Percentiles rank a stretch among this genome's conserved stretches.
These are phyloP conservation scores for Latrodectus elegans DNA, from an alignment of 2,888 invertebrate genomes.

Conservation along the genomic window DNA sequence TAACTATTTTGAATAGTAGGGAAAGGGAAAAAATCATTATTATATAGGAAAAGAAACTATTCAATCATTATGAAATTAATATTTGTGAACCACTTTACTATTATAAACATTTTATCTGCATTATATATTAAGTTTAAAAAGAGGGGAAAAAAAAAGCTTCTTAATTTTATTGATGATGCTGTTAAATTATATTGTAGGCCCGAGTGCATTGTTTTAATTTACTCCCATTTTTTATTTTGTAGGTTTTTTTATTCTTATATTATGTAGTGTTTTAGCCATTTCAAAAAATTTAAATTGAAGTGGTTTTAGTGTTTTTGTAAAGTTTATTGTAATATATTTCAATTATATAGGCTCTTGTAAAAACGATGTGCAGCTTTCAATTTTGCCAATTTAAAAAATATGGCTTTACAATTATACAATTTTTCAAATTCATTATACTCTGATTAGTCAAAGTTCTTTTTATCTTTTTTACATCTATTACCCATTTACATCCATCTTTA, in stretches of 20 bases:
- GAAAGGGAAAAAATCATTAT: constrained; percentile 22
- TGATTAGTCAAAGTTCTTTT: constrained; percentile 55
- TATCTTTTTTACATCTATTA: constrained; percentile 62
- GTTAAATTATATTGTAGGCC: constrained; percentile 65
- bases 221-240: constrained; percentile 49
- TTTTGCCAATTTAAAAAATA: constrained; percentile 54
- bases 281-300: constrained; percentile 52
- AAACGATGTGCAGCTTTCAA: constrained; percentile 60
- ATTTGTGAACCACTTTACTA: constrained; percentile 67
- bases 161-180: constrained; percentile 51
- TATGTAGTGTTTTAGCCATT: constrained; percentile 52
- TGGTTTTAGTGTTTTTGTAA: constrained; percentile 60
- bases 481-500: constrained; percentile 47
- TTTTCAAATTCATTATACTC: constrained; percentile 65
- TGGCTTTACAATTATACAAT: constrained; percentile 64
- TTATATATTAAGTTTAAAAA: constrained; percentile 50
- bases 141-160: constrained; percentile 42
- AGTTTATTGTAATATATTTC: constrained; percentile 48
- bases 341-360: constrained; percentile 49
- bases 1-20: constrained; percentile 69
- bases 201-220: constrained; percentile 52
- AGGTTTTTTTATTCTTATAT: constrained; percentile 50
- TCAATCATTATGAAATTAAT: constrained; percentile 68
- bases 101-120: constrained; percentile 66
- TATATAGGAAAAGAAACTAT: constrained; percentile 55